phyloP scores from a whole-genome alignment of 2,113 vertebrate species.

The Macquaria australasica region DNA sequence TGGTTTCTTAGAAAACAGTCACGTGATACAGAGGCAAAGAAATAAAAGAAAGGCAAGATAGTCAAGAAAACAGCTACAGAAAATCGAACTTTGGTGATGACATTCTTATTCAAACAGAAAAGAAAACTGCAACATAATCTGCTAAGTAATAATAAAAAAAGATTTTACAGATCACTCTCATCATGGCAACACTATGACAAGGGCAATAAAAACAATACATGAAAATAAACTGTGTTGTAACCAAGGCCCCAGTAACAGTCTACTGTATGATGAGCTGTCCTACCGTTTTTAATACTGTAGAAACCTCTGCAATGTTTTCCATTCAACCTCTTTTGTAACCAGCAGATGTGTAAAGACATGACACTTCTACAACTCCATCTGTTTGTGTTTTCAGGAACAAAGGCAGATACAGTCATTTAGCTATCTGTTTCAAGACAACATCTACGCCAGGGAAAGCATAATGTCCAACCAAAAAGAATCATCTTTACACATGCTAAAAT shows the following conservation, averaged over 20 bases:
- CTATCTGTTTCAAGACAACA: conserved; percentile 32
- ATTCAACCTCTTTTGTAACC: conserved; percentile 3
- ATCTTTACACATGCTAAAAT: conserved; percentile 57
- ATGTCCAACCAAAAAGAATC: conserved; percentile 4
- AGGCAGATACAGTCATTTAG: conserved; percentile 21
- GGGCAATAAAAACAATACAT: conserved; percentile 10
- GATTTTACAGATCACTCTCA: conserved; percentile 14
- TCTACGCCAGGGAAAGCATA: conserved; percentile 36
- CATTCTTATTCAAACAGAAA: conserved; percentile 80
- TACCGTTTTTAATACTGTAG: background rate
- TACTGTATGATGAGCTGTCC: conserved; percentile 5
- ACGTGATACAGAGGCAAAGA: conserved; percentile 59
- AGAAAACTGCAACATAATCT: conserved; percentile 43
- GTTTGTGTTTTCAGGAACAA: background rate
- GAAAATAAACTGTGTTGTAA: conserved; percentile 10
- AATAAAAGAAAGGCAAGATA: conserved; percentile 46
- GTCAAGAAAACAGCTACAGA: conserved; percentile 80
- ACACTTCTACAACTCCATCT: background rate
- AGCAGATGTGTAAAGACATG: background rate
- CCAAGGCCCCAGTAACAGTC: conserved; percentile 36
- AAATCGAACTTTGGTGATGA: conserved; percentile 86
- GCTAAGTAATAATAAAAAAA: conserved; percentile 6
- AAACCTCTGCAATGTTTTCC: background rate
- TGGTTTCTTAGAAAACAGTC: conserved; percentile 90
- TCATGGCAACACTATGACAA: conserved; percentile 18